Evolutionary conservation across 2,888 invertebrate genomes (phyloP).

Genomic region (Himalopsyche kuldschensis): DNA sequence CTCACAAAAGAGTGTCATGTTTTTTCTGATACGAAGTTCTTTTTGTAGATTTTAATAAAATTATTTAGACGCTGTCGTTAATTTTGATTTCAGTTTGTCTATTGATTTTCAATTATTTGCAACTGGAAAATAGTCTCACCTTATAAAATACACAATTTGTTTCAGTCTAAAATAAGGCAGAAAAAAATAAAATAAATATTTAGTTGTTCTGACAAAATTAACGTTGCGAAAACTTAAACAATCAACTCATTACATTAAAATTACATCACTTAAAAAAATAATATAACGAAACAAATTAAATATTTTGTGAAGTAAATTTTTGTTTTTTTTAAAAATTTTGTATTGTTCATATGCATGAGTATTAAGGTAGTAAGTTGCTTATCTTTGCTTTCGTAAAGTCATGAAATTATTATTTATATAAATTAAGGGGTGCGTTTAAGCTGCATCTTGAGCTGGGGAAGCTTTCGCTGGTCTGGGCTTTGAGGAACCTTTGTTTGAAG

Average conservation of each 20-base stretch:
- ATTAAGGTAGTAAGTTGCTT: neutral
- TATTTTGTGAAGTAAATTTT: too few relatives aligned
- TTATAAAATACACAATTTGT: neutral
- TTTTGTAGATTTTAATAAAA: neutral
- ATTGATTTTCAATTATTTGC: neutral
- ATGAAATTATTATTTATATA: conserved; percentile 43
- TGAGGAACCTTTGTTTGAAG: conserved; percentile 56
- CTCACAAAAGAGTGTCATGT: too few relatives aligned
- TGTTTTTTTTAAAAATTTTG: too few relatives aligned
- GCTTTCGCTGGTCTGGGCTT: conserved; percentile 61
- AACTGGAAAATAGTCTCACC: neutral
- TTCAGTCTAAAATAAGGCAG: conserved; percentile 20
- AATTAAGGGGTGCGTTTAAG: conserved; percentile 34
- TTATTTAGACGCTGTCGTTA: neutral
- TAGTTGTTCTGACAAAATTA: neutral
- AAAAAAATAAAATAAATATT: conserved; percentile 25
- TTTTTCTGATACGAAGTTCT: neutral
- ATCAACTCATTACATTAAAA: neutral
- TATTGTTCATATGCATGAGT: too few relatives aligned
- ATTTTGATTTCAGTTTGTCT: neutral
- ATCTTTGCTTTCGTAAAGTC: neutral
- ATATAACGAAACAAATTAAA: too few relatives aligned
- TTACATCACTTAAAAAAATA: neutral
- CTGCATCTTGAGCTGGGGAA: neutral
- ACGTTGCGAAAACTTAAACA: neutral